Conservation (phyloP, 2,797 vertebrate genomes). For the Chloroceryle amazona region DNA sequence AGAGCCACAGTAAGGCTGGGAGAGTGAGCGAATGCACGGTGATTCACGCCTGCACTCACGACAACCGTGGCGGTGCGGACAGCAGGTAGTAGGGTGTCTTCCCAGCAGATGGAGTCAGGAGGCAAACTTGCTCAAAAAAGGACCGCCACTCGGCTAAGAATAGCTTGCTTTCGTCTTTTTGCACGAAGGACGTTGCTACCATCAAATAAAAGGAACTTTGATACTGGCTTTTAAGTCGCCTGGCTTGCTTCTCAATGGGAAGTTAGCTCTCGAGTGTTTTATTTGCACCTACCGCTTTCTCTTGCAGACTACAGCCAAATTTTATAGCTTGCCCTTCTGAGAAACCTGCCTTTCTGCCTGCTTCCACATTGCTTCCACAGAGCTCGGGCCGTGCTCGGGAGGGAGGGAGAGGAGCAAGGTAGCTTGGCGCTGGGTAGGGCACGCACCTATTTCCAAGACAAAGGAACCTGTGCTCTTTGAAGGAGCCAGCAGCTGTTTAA, state of each 20-base stretch:
- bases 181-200: background rate
- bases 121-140: background rate
- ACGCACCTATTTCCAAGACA: background rate
- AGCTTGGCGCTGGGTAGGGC: background rate
- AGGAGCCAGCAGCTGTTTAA: background rate
- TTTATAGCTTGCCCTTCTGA: background rate
- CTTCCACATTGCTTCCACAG: background rate
- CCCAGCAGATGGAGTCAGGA: constrained; percentile 67
- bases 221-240: background rate
- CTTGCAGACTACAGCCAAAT: background rate
- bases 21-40: background rate
- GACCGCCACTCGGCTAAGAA: background rate
- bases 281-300: background rate
- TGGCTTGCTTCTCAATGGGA: background rate
- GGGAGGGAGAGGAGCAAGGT: background rate
- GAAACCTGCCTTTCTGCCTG: background rate
- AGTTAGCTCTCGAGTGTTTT: background rate
- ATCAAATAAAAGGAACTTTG: background rate
- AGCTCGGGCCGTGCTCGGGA: background rate
- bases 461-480: too few relatives aligned
- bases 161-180: background rate
- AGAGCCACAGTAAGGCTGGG: background rate
- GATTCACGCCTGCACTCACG: background rate
- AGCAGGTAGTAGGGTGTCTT: constrained; percentile 23
- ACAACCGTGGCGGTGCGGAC: background rate